phyloP scores from a whole-genome alignment of 2,888 invertebrate species.

The Sinentomon sp. region DNA sequence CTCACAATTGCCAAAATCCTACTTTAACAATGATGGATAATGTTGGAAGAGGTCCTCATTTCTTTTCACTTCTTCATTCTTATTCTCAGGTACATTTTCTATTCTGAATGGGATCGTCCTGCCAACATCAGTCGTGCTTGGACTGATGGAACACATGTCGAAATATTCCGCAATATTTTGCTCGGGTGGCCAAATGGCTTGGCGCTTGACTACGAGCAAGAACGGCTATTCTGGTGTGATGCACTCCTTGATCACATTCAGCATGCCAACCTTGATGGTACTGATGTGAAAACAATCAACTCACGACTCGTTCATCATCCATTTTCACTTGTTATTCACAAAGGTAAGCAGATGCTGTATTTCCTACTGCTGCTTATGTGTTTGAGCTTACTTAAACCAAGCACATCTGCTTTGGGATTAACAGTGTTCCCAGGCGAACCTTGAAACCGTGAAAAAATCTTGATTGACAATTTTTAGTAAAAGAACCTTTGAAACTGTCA shows the following conservation, averaged over 20 bases:
- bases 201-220: conserved; percentile 62
- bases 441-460: too few relatives aligned
- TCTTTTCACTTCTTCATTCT: background rate
- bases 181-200: conserved; percentile 94
- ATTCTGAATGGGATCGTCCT: conserved; percentile 85
- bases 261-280: conserved; percentile 69
- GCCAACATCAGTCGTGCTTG: conserved; percentile 83
- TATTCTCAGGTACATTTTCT: conserved; percentile 45
- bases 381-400: too few relatives aligned
- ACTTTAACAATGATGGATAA: too few relatives aligned
- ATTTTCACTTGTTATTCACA: conserved; percentile 68
- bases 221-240: conserved; percentile 90
- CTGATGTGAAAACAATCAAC: conserved; percentile 64
- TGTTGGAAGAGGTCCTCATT: background rate
- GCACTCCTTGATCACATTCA: conserved; percentile 86
- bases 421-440: too few relatives aligned
- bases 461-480: too few relatives aligned
- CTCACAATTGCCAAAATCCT: too few relatives aligned
- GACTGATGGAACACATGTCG: conserved; percentile 59
- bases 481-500: too few relatives aligned
- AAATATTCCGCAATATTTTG: conserved; percentile 67
- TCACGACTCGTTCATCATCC: conserved; percentile 64
- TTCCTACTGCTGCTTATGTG: too few relatives aligned
- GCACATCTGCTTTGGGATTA: too few relatives aligned
- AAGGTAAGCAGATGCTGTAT: too few relatives aligned